These are phyloP conservation scores for Babylonia areolata DNA, from an alignment of 1,140 invertebrate species.

Conservation along the genomic window DNA sequence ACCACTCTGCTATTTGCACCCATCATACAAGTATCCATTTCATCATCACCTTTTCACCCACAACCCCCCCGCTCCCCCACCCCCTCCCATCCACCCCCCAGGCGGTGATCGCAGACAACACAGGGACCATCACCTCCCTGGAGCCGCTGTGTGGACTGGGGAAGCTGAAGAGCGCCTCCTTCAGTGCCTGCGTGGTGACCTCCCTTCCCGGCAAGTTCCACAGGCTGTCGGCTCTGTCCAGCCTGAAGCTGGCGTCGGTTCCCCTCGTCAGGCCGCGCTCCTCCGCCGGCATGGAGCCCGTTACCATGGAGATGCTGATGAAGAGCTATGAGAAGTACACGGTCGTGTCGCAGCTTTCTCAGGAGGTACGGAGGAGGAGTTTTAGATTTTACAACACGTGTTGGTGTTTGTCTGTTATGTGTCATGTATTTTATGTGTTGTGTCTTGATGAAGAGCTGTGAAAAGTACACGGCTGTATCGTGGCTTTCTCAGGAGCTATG, in stretches of 20 bases:
- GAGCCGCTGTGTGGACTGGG: conserved; percentile 46
- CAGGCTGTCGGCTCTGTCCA: conserved; percentile 27
- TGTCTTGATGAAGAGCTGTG: too few relatives aligned
- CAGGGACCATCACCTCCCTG: conserved; percentile 53
- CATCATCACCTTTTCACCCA: too few relatives aligned
- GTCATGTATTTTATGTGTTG: too few relatives aligned
- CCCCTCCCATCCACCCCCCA: too few relatives aligned
- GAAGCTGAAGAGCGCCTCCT: conserved; percentile 48
- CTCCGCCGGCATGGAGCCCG: background rate
- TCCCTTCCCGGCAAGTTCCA: conserved; percentile 38
- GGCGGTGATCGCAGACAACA: conserved; percentile 60
- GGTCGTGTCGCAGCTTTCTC: background rate
- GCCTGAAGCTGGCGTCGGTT: conserved; percentile 54
- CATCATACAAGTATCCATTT: too few relatives aligned
- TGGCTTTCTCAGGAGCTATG: too few relatives aligned
- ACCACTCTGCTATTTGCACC: too few relatives aligned
- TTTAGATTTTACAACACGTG: too few relatives aligned
- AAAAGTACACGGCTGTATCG: too few relatives aligned
- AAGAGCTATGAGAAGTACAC: conserved; percentile 28
- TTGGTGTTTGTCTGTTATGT: too few relatives aligned
- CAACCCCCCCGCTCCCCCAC: too few relatives aligned
- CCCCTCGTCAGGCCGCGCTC: conserved; percentile 37
- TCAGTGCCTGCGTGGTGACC: conserved; percentile 49
- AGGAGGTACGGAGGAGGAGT: background rate
- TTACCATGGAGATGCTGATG: conserved; percentile 12